Evolutionary conservation across 2,888 invertebrate genomes (phyloP).

Genomic region (Panzeria rudis): DNA sequence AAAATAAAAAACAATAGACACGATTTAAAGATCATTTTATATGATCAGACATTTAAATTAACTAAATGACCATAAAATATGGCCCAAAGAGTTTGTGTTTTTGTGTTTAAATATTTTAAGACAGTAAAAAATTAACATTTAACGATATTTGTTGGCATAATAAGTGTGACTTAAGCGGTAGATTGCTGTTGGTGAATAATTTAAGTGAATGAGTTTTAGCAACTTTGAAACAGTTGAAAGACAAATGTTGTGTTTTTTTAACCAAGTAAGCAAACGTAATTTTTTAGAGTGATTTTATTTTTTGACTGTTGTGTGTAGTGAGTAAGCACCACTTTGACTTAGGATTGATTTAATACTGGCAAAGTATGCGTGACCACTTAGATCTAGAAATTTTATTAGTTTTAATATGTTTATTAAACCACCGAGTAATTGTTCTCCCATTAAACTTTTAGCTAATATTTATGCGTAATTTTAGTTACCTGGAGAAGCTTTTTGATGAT

Average conservation of each 20-base stretch:
- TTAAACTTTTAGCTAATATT: too few relatives aligned
- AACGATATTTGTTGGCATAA: neutral
- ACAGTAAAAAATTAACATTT: constrained; percentile 24
- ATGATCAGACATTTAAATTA: constrained; percentile 52
- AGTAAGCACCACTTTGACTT: too few relatives aligned
- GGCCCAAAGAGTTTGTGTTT: constrained; percentile 30
- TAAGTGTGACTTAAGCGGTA: constrained; percentile 12
- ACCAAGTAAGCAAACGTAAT: neutral
- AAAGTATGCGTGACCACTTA: too few relatives aligned
- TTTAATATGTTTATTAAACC: too few relatives aligned
- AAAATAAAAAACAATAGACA: constrained; percentile 38
- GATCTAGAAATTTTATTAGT: too few relatives aligned
- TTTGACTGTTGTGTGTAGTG: neutral
- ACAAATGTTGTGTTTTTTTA: neutral
- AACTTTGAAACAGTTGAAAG: neutral
- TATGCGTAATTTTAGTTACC: too few relatives aligned
- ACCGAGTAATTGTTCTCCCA: too few relatives aligned
- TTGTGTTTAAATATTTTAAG: neutral
- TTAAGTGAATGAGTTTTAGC: neutral
- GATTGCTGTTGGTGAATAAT: neutral
- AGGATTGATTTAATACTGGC: too few relatives aligned
- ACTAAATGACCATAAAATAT: constrained; percentile 52
- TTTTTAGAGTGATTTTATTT: neutral
- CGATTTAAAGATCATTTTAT: constrained; percentile 52
- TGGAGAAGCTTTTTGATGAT: too few relatives aligned